Base-by-base conservation (phyloP, 1,140 invertebrate species). In the Tetraneura akinire region DNA sequence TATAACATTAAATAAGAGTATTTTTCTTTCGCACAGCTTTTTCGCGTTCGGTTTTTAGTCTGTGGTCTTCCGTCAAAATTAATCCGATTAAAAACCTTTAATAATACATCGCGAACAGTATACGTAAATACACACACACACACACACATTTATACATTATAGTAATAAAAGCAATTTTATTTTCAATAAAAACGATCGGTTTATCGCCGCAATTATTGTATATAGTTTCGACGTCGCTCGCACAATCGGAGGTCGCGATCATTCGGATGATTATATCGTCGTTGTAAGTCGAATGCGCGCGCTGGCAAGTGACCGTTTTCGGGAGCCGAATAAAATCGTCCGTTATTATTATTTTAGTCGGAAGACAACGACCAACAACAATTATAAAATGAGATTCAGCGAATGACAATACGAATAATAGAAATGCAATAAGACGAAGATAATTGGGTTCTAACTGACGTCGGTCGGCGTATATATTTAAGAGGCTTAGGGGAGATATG, bases 1-100 rank as follows among this genome's bases (percentile, higher is more conserved):
- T 37, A 74, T 16, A 78, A 62, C 53, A 21, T 78, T 62, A 62
- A 78, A 47, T 78, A 62, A n/a, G 37, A 11, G 14, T 78, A 37
- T 78, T 78, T 78, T 78, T 78, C 55, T 78, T 62, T 62, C 23
- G 23, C 16, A 26, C n/a, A n/a, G n/a, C n/a, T n/a, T 53, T 57
- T 76, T 13, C 21, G 32, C 26, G 42, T 42, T 3, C 5, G 0
- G 55, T 45, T 37, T 60, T 60, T 57, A 71, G n/a, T 74, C 21
- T 47, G 74, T 62, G 74, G 74, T 78, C 21, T 74, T 32, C 18
- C 13, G 11, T 78, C 55, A 47, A 78, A 62, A 78, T 55, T 78
- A 78, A 78, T 78, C 62, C 53, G 74, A 78, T 78, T 78, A 78
- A 78, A 78, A 78, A 45, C 55, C n/a, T 76, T 14, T 23, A 76